These are phyloP conservation scores for Nomada ruficornis DNA, from an alignment of 2,888 invertebrate genomes.

Conservation along the genomic window DNA sequence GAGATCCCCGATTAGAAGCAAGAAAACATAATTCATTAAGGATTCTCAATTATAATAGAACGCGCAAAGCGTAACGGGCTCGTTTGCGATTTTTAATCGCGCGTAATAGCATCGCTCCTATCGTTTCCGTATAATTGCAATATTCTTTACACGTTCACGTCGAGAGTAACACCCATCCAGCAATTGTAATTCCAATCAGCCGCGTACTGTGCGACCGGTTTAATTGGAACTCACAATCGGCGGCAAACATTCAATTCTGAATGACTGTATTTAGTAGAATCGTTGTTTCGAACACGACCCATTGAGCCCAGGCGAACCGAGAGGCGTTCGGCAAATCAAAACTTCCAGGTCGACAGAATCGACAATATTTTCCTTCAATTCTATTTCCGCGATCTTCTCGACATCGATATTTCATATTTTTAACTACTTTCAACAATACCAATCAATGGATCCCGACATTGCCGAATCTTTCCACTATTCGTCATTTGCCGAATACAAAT, in stretches of 20 bases:
- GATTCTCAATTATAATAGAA: constrained; percentile 7
- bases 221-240: constrained; percentile 1
- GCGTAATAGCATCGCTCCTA: neutral
- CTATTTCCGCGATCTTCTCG: too few relatives aligned
- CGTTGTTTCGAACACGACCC: neutral
- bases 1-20: neutral
- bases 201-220: neutral
- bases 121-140: neutral
- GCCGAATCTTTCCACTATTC: neutral
- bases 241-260: neutral
- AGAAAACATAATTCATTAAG: neutral
- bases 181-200: constrained; percentile 1
- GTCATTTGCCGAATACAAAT: neutral
- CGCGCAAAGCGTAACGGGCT: neutral
- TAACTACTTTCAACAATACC: too few relatives aligned
- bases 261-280: constrained; percentile 6
- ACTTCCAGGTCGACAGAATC: too few relatives aligned
- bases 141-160: neutral
- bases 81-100: constrained; percentile 19
- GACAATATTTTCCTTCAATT: too few relatives aligned
- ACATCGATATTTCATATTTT: too few relatives aligned
- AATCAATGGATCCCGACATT: too few relatives aligned
- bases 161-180: neutral
- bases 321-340: too few relatives aligned
- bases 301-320: too few relatives aligned